Evolutionary conservation across 2,888 invertebrate genomes (phyloP).

Genomic region (Drosophila colorata): DNA sequence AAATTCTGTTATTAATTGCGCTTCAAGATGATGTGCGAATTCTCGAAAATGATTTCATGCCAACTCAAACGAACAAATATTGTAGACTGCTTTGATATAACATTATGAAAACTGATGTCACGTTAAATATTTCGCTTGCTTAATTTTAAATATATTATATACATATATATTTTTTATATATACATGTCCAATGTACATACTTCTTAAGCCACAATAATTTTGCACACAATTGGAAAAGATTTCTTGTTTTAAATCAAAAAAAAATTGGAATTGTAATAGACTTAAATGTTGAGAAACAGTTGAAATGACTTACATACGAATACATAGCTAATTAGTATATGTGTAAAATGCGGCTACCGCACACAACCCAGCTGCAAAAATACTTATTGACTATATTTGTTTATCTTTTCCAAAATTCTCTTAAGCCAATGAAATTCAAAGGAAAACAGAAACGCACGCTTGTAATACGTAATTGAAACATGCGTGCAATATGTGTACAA

Average conservation of each 20-base stretch:
- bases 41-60: conserved; percentile 12
- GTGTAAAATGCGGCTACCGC: conserved; percentile 10
- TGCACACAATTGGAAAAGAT: conserved; percentile 31
- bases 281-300: conserved; percentile 22
- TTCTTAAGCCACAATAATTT: conserved; percentile 49
- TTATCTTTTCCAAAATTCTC: conserved; percentile 27
- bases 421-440: conserved; percentile 14
- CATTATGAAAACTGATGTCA: conserved; percentile 22
- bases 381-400: conserved; percentile 22
- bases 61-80: conserved; percentile 33
- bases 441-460: conserved; percentile 18
- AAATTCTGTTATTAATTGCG: conserved; percentile 10
- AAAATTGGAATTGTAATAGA: conserved; percentile 17
- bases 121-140: conserved; percentile 47
- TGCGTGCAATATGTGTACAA: conserved; percentile 40
- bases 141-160: conserved; percentile 37
- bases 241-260: conserved; percentile 5
- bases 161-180: conserved; percentile 40
- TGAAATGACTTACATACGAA: not conserved
- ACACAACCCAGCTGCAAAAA: conserved; percentile 14
- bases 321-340: conserved; percentile 21
- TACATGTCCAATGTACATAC: conserved; percentile 48
- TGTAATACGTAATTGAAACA: conserved; percentile 23
- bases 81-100: conserved; percentile 60
- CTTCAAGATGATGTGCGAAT: not conserved